These are phyloP conservation scores for Okamejei kenojei DNA, from an alignment of 2,797 vertebrate genomes.

Conservation along the genomic window DNA sequence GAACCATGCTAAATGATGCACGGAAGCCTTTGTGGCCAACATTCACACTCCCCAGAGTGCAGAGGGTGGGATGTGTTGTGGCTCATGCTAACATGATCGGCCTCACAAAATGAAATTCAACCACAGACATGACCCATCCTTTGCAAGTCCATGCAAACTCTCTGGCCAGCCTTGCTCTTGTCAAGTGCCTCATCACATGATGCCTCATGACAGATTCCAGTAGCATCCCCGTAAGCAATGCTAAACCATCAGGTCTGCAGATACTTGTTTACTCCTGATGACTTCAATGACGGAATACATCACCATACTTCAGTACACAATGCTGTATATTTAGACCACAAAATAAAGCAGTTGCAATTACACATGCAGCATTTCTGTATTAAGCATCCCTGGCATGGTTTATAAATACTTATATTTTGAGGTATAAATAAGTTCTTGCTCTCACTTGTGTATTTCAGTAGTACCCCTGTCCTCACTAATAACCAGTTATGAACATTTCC, in stretches of 20 bases:
- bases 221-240: background rate
- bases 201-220: background rate
- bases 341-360: background rate
- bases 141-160: background rate
- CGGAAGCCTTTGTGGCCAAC: background rate
- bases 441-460: background rate
- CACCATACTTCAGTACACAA: background rate
- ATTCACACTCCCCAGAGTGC: background rate
- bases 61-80: no score
- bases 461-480: background rate
- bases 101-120: background rate
- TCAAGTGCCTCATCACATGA: background rate
- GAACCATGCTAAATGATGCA: background rate
- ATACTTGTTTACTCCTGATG: background rate
- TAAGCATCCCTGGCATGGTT: no score
- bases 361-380: background rate
- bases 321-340: background rate
- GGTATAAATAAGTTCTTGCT: background rate
- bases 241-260: background rate
- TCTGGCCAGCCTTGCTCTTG: background rate
- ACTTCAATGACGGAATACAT: background rate
- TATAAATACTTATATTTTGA: background rate
- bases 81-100: no score
- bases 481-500: background rate
- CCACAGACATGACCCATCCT: background rate